Evolutionary conservation across 2,888 invertebrate genomes (phyloP), one percentile per base, ranked within the genome.

Genomic region (Parnassius smintheus): DNA sequence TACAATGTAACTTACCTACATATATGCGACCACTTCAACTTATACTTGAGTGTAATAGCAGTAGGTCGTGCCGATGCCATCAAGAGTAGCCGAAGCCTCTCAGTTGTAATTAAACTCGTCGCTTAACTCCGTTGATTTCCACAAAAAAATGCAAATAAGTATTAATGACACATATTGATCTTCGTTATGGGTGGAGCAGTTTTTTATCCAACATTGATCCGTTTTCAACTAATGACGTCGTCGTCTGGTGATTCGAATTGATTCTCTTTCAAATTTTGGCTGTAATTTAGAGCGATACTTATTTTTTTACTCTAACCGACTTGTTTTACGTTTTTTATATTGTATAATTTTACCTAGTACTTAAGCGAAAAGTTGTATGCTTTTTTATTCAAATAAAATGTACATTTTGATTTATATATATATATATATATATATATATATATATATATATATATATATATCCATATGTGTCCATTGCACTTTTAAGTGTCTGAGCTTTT

Each of bases 1-100:
- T 82, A 81, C 78, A 71, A 67, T 70, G 76, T 77, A 80, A 75
- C 61, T 67, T 67, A 68, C 66, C 62, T 60, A 56, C 56, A 59
- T 45, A 56, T 58, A 59, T 45, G 63, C 56, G 44, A 59, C 58
- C 54, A 46, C 53, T 59, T 25, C 35, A 53, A 59, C 59, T 53
- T 57, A 52, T 51, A 57, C 58, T 61, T 58, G 45, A 61, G 49
- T 52, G 54, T 57, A 57, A 64, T 57, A 48, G 58, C 54, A 61
- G 56, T 56, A 45, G 46, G 56, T 35, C 35, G 35, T 7, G 3
- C 45, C 52, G 51, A 63, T 59, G 13, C 50, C 56, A 59, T 51
- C 62, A 50, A 45, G 25, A 51, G 63, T 51, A 53, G 62, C n/a
- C 35, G 41, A 56, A 56, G 42, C 50, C 54, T 48, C 55, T 62